Evolutionary conservation across 2,888 invertebrate species (phyloP).

Genomic region (Sclerodermus sp.): DNA sequence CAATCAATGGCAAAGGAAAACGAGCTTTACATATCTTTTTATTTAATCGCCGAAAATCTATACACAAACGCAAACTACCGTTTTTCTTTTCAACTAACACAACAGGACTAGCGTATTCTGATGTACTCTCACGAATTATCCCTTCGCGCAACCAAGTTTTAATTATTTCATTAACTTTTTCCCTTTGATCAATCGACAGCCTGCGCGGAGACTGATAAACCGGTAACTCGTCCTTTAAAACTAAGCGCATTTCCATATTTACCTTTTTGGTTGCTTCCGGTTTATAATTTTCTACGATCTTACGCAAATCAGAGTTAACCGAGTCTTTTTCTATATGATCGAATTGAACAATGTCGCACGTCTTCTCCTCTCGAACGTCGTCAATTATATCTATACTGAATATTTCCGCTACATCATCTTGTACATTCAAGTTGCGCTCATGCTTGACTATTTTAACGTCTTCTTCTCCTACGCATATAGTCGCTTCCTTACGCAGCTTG

Average conservation of each 20-base stretch:
- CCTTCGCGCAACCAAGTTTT: too few relatives aligned
- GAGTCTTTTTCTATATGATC: background rate
- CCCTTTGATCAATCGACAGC: too few relatives aligned
- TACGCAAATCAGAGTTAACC: background rate
- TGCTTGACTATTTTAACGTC: background rate
- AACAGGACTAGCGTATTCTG: too few relatives aligned
- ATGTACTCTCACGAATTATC: too few relatives aligned
- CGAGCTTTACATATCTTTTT: slow-evolving; percentile 29
- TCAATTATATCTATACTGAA: background rate
- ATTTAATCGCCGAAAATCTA: slow-evolving; percentile 17
- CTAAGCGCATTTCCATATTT: too few relatives aligned
- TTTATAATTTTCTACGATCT: background rate
- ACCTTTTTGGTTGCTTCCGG: too few relatives aligned
- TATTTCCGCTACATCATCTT: background rate
- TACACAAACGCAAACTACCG: too few relatives aligned
- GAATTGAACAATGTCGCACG: background rate
- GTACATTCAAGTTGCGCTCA: background rate
- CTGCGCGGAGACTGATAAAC: too few relatives aligned
- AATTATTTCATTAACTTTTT: too few relatives aligned
- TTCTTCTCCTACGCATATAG: background rate
- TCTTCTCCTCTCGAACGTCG: background rate
- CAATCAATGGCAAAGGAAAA: slow-evolving; percentile 30
- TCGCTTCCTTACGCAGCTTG: slow-evolving; percentile 4
- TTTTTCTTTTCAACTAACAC: too few relatives aligned
- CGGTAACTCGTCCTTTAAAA: too few relatives aligned